These are phyloP conservation scores for Lysiphlebus fabarum DNA, from an alignment of 1,140 invertebrate species.

Conservation along the genomic window DNA sequence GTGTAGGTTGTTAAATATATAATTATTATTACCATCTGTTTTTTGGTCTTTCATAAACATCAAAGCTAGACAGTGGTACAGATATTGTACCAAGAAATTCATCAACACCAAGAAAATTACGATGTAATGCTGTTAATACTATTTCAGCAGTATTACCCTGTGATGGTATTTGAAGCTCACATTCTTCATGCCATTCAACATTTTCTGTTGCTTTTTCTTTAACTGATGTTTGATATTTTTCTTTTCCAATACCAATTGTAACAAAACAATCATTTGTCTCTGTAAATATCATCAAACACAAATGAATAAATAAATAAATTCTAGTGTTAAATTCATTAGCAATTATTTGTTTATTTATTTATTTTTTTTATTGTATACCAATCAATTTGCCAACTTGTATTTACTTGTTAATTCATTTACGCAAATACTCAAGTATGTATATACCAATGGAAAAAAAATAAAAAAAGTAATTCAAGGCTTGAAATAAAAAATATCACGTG, in stretches of 20 bases:
- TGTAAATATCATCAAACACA: constrained; percentile 31
- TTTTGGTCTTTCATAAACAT: constrained; percentile 84
- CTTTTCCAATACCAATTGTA: constrained; percentile 89
- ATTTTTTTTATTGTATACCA: background rate
- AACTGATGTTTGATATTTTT: constrained; percentile 93
- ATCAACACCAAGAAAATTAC: constrained; percentile 86
- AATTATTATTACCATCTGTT: constrained; percentile 66
- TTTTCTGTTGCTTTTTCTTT: constrained; percentile 81
- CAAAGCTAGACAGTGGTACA: constrained; percentile 82
- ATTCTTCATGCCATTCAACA: constrained; percentile 94
- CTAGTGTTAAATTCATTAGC: constrained; percentile 2
- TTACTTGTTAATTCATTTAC: too few species aligned
- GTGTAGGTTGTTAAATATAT: background rate
- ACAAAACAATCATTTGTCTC: constrained; percentile 93
- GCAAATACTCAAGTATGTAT: too few species aligned
- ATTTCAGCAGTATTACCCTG: constrained; percentile 86
- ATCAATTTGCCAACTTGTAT: too few species aligned
- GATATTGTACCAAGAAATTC: constrained; percentile 85
- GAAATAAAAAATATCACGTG: too few species aligned
- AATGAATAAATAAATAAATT: background rate
- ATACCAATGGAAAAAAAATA: too few species aligned
- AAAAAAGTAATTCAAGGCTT: background rate
- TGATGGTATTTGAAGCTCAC: constrained; percentile 86
- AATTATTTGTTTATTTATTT: background rate
- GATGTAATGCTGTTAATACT: constrained; percentile 78